These are phyloP conservation scores for Holacanthus passer DNA, from an alignment of 2,113 vertebrate species.

Conservation along the genomic window DNA sequence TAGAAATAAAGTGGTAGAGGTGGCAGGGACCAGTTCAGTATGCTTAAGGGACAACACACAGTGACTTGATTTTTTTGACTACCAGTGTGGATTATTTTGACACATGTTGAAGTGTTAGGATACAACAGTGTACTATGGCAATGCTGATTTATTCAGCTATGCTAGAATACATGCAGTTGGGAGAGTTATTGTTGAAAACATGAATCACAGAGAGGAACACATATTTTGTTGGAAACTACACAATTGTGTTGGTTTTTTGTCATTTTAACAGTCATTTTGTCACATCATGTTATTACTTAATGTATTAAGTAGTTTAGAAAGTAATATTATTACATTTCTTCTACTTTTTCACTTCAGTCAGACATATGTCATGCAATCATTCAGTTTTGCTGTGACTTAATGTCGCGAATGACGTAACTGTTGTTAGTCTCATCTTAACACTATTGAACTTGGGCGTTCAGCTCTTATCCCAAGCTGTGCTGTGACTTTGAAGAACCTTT, in stretches of 20 bases:
- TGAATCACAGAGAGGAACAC: not conserved
- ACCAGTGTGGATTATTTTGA: not conserved
- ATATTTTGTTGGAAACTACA: not conserved
- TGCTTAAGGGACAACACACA: not conserved
- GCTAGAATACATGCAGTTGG: not conserved
- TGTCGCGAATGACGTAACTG: not conserved
- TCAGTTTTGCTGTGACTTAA: not conserved
- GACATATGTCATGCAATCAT: not conserved
- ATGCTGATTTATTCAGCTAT: too few relatives aligned
- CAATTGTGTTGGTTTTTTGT: not conserved
- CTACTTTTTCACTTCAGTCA: not conserved
- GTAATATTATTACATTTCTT: too few relatives aligned
- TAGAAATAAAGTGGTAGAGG: too few relatives aligned
- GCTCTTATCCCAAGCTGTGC: too few relatives aligned
- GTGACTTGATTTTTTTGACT: not conserved
- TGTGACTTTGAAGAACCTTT: slow-evolving; percentile 78
- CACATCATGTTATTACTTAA: not conserved
- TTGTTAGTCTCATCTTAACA: not conserved
- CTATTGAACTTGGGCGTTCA: too few relatives aligned
- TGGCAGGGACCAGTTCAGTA: not conserved
- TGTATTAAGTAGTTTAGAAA: not conserved
- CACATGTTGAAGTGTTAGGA: not conserved
- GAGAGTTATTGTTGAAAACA: not conserved
- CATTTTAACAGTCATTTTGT: not conserved
- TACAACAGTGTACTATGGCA: not conserved